These are phyloP conservation scores for Cyprinodon tularosa DNA, from an alignment of 2,113 vertebrate species.

Conservation along the genomic window DNA sequence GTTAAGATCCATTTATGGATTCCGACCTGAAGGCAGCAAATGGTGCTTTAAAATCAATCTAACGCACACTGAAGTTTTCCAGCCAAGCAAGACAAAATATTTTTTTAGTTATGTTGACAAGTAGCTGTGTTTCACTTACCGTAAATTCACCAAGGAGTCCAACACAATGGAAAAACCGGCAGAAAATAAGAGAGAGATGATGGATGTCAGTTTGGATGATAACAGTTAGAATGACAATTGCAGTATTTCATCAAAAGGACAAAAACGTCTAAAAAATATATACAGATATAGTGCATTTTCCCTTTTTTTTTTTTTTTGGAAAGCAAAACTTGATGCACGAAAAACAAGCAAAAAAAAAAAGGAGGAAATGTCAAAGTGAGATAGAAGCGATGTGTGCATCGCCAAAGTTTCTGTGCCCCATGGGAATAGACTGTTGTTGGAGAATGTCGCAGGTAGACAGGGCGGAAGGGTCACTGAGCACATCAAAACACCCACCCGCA, in stretches of 20 bases:
- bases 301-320: neutral
- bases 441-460: slow-evolving; percentile 68
- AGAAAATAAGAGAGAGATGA: slow-evolving; percentile 30
- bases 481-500: slow-evolving; percentile 1
- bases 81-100: neutral
- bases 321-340: slow-evolving; percentile 37
- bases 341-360: slow-evolving; percentile 25
- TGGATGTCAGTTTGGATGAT: slow-evolving; percentile 48
- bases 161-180: slow-evolving; percentile 9
- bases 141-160: slow-evolving; percentile 16
- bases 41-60: too few species aligned
- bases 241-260: slow-evolving; percentile 30
- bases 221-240: slow-evolving; percentile 38
- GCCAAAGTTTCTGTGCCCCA: slow-evolving; percentile 23
- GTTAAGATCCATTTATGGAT: neutral
- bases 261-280: slow-evolving; percentile 26
- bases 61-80: neutral
- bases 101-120: neutral
- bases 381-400: slow-evolving; percentile 45
- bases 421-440: slow-evolving; percentile 57
- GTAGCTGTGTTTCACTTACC: slow-evolving; percentile 60
- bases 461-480: slow-evolving; percentile 67
- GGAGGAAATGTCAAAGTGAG: slow-evolving; percentile 61
- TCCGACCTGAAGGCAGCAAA: too few species aligned
- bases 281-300: slow-evolving; percentile 2